These are phyloP conservation scores for Scelioninae gen. 1 DNA, from an alignment of 2,888 invertebrate genomes.

Conservation along the genomic window DNA sequence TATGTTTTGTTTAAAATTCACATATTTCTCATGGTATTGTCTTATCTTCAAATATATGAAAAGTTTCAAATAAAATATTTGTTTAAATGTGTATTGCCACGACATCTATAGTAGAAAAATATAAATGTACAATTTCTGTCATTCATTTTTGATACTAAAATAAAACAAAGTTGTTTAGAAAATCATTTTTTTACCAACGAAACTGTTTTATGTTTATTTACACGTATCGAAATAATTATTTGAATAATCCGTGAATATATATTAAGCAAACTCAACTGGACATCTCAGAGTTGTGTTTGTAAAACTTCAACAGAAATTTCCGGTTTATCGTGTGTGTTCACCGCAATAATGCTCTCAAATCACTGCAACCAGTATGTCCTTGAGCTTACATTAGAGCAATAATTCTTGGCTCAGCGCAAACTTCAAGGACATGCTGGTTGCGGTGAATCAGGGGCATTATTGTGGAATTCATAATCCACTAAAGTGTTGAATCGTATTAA, in stretches of 20 bases:
- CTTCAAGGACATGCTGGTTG: slow-evolving; percentile 49
- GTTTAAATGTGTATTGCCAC: too few relatives aligned
- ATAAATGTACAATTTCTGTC: too few relatives aligned
- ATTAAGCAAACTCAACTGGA: neutral
- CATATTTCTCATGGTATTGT: too few relatives aligned
- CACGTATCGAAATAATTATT: neutral
- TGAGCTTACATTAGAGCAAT: slow-evolving; percentile 48
- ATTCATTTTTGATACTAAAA: too few relatives aligned
- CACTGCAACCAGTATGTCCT: slow-evolving; percentile 39
- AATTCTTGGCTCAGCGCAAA: slow-evolving; percentile 42
- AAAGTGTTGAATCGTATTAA: slow-evolving; percentile 9
- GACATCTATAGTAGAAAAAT: too few relatives aligned
- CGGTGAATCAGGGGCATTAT: slow-evolving; percentile 45
- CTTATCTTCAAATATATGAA: too few relatives aligned
- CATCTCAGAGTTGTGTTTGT: slow-evolving; percentile 20
- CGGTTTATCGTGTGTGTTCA: slow-evolving; percentile 12
- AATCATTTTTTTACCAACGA: too few relatives aligned
- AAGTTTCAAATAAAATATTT: too few relatives aligned
- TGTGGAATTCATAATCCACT: slow-evolving; percentile 25
- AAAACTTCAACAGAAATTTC: slow-evolving; percentile 45
- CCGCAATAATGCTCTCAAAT: slow-evolving; percentile 49
- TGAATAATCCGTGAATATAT: neutral
- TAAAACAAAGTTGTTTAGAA: too few relatives aligned
- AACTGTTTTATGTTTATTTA: too few relatives aligned
- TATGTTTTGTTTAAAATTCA: too few relatives aligned